Percentiles rank a stretch among this genome's conserved stretches.
Conservation (phyloP, 1,140 invertebrate genomes). For the Caerostris extrusa region DNA sequence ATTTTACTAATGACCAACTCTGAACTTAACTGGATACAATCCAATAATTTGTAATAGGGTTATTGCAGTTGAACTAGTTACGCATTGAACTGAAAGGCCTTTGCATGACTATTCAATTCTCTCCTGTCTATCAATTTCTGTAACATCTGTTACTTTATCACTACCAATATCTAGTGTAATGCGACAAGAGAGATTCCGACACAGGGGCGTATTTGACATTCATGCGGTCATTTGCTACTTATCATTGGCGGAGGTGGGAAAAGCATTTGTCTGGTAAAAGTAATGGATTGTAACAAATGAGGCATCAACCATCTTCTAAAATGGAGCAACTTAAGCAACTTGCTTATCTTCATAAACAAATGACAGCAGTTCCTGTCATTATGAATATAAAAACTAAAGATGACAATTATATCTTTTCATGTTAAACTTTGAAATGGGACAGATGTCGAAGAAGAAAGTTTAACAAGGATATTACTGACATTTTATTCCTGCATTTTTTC, state of each 20-base stretch:
- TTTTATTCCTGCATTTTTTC: too few relatives aligned
- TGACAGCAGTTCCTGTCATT: background rate
- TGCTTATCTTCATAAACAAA: background rate
- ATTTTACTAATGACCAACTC: too few relatives aligned
- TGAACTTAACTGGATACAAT: too few relatives aligned
- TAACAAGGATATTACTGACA: too few relatives aligned
- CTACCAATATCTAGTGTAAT: background rate
- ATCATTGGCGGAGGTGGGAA: slow-evolving; percentile 12
- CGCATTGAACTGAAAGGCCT: background rate
- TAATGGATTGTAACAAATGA: background rate
- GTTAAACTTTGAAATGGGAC: too few relatives aligned
- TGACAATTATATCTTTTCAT: too few relatives aligned
- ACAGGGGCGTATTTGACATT: background rate
- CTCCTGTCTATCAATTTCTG: background rate
- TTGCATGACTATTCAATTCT: background rate
- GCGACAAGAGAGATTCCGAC: background rate
- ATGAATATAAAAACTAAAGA: background rate
- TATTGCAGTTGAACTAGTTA: background rate
- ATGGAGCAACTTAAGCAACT: background rate
- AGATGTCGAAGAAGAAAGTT: too few relatives aligned
- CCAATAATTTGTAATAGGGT: too few relatives aligned
- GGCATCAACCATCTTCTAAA: background rate
- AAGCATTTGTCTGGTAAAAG: background rate
- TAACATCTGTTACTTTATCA: slow-evolving; percentile 4
- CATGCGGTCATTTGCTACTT: background rate